Evolutionary conservation across 2,888 invertebrate species (phyloP), one percentile per base, ranked within the genome.

Genomic region (Anarsia innoxiella): DNA sequence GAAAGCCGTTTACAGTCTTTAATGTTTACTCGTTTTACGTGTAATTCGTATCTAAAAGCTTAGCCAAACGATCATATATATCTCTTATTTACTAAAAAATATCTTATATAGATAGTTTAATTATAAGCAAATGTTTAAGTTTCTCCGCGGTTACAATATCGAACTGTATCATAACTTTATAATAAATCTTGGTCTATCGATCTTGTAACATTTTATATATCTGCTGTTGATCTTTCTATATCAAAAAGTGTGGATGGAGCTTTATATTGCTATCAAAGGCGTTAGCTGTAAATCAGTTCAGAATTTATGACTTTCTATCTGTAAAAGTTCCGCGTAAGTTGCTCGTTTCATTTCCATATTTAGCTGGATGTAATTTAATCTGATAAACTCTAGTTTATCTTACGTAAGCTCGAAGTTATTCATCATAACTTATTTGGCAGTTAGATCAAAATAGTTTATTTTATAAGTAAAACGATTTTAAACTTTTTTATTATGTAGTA

Each of bases 1-100:
- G 61, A 56, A 59, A 62, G 52, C 55, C 46, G 39, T 38, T 54
- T 48, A 53, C 51, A 42, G 42, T 52, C 53, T 52, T 50, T 57
- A 57, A 53, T 54, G 58, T 62, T 56, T 56, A 65, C 58, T 46
- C 50, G 58, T 57, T 63, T 56, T 59, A 59, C 50, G 57, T 59
- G 56, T 57, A 59, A 57, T 55, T 33, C 27, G 14, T 25, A 36
- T 25, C 8, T n/a, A 28, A 16, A 3, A 26, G 26, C 9, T 25
- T n/a, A 16, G 12, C 13, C 8, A 15, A 10, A 12, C 19, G 12
- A n/a, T n/a, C n/a, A n/a, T n/a, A n/a, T n/a, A n/a, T n/a, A n/a
- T n/a, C n/a, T n/a, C n/a, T n/a, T n/a, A n/a, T n/a, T n/a, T n/a
- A n/a, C n/a, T n/a, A n/a, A n/a, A n/a, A n/a, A n/a, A n/a, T n/a